phyloP scores from a whole-genome alignment of 2,113 vertebrate genomes.

The Oncorhynchus nerka region DNA sequence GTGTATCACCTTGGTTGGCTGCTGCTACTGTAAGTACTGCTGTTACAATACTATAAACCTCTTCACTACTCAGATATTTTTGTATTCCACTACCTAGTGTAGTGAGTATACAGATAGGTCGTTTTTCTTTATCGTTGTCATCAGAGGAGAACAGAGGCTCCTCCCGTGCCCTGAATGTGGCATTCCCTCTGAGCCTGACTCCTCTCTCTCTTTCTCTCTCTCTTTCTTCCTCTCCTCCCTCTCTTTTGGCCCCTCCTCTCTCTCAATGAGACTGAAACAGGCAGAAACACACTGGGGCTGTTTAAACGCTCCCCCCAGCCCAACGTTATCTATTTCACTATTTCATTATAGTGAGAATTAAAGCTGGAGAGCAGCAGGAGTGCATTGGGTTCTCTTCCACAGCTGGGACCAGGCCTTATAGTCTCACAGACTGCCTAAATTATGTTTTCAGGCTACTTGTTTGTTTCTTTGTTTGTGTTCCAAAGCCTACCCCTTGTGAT shows the following conservation, averaged over 20 bases:
- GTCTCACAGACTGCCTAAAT: background rate
- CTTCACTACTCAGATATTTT: constrained; percentile 33
- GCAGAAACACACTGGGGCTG: background rate
- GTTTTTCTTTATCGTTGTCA: constrained; percentile 15
- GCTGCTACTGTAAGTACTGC: background rate
- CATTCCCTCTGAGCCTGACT: constrained; percentile 47
- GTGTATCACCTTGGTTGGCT: constrained; percentile 60
- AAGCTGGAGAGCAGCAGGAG: constrained; percentile 17
- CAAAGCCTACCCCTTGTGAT: background rate
- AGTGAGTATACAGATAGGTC: constrained; percentile 28
- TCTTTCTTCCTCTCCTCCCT: background rate
- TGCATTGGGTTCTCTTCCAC: background rate
- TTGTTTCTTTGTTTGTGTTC: background rate
- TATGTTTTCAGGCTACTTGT: constrained; percentile 26
- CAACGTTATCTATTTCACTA: constrained; percentile 22
- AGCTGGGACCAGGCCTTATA: background rate
- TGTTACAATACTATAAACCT: constrained; percentile 13
- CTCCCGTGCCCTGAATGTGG: constrained; percentile 36
- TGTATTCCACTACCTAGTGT: constrained; percentile 29
- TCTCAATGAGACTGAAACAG: constrained; percentile 17
- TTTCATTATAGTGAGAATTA: constrained; percentile 23
- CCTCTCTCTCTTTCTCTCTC: background rate
- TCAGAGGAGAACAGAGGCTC: constrained; percentile 24
- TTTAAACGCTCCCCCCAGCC: background rate
- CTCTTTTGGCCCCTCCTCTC: constrained; percentile 15